phyloP scores from a whole-genome alignment of 2,797 vertebrate species.

The Coilia nasus region DNA sequence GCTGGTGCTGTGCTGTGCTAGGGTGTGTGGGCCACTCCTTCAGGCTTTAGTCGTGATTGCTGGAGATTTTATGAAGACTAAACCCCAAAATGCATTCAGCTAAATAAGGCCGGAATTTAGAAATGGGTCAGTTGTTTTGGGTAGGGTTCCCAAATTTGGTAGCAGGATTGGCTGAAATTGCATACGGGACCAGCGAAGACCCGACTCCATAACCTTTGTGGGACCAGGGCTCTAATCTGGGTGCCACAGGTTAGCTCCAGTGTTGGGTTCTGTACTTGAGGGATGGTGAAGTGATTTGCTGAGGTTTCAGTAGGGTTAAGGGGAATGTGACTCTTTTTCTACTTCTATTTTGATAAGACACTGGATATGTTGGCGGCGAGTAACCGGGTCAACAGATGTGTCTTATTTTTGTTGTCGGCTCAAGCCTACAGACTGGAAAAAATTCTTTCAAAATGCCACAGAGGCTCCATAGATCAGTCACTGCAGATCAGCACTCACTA shows the following conservation, averaged over 20 bases:
- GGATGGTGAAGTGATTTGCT: background rate
- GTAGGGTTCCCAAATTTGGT: too few relatives aligned
- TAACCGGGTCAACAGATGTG: constrained; percentile 15
- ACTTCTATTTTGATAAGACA: constrained; percentile 26
- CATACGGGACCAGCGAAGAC: too few relatives aligned
- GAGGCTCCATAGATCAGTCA: background rate
- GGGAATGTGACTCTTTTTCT: background rate
- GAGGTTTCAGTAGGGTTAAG: constrained; percentile 9
- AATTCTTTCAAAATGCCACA: constrained; percentile 17
- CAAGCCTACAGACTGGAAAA: background rate
- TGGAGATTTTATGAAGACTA: background rate
- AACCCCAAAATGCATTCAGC: too few relatives aligned
- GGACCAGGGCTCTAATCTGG: too few relatives aligned
- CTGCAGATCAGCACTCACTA: background rate
- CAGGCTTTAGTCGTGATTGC: background rate
- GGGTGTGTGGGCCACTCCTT: background rate
- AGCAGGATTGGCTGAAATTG: too few relatives aligned
- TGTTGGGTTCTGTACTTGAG: background rate
- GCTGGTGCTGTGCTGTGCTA: background rate
- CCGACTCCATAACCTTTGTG: too few relatives aligned
- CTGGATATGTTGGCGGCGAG: constrained; percentile 2
- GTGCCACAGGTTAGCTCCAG: background rate
- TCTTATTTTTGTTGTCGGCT: constrained; percentile 24
- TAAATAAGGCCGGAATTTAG: too few relatives aligned
- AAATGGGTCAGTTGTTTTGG: too few relatives aligned